Evolutionary conservation across 2,888 invertebrate species (phyloP), one percentile per base, ranked within the genome.

Genomic region (Stegana nigrithorax): DNA sequence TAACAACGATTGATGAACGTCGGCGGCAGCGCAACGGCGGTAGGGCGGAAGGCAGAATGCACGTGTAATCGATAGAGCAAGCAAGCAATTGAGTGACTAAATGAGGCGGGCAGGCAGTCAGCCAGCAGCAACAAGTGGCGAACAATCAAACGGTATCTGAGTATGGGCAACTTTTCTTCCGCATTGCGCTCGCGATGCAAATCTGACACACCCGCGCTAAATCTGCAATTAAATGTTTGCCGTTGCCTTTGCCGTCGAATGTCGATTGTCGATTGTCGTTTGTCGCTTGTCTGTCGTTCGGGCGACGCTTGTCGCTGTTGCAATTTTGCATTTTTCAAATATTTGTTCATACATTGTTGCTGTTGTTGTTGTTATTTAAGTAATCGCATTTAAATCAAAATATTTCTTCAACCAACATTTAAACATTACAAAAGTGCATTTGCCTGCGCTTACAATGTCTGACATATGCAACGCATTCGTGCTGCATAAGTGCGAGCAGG

Each of bases 291-390:
- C 23, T 21, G 36, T 12, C 39, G 42, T 19, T n/a, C 47, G 44
- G 7, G 14, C 19, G 25, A 8, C 26, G n/a, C n/a, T n/a, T n/a
- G n/a, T n/a, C n/a, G 63, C 75, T 79, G 79, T 69, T 80, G 76
- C 79, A 76, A 80, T 80, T 76, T 65, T 64, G 65, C 77, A 74
- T 76, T 77, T 78, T 74, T 76, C 67, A 67, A 69, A 76, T 78
- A 72, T 66, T 72, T 76, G 29, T 29, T 29, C 39, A n/a, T 39
- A 14, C 39, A 32, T 14, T 17, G 39, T 14, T 5, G 39, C 23
- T 23, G 14, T 19, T 32, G 21, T 29, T 32, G 14, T 29, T 17
- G 36, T 19, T 25, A 17, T 32, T 50, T n/a, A n/a, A n/a, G 47
- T 47, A 59, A 50, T 36, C 47, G 50, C 29, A 50, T 50, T 47